Conservation (phyloP, 2,888 invertebrate species). For the Bellardia pandia region DNA sequence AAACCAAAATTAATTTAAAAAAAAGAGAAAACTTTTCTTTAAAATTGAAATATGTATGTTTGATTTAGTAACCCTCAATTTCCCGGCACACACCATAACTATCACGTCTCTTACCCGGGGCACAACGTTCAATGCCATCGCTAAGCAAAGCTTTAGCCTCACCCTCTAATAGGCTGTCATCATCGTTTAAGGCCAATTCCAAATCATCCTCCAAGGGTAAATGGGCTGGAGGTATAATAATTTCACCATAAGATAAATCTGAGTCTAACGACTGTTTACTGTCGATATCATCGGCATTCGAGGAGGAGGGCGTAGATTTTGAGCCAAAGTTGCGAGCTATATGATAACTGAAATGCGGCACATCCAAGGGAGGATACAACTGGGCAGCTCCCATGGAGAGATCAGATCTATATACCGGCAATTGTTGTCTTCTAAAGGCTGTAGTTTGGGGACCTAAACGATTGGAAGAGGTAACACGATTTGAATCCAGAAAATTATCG, state of each 20-base stretch:
- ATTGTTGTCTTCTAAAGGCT: conserved; percentile 32
- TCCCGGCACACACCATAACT: conserved; percentile 87
- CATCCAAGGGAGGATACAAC: conserved; percentile 80
- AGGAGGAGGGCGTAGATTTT: conserved; percentile 12
- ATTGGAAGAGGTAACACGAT: conserved; percentile 75
- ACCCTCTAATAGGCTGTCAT: conserved; percentile 67
- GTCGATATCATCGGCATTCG: conserved; percentile 54
- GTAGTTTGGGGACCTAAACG: conserved; percentile 39
- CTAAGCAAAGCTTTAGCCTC: conserved; percentile 86
- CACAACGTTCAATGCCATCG: conserved; percentile 89
- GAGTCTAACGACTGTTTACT: conserved; percentile 68
- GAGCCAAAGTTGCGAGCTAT: conserved; percentile 70
- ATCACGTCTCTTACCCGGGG: conserved; percentile 89
- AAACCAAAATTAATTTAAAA: no score
- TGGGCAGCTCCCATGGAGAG: conserved; percentile 74
- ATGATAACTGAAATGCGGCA: conserved; percentile 75
- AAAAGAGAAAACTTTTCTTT: no score
- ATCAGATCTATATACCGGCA: conserved; percentile 79
- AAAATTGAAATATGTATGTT: no score
- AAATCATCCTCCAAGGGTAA: conserved; percentile 80
- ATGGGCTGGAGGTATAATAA: conserved; percentile 72
- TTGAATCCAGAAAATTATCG: conserved; percentile 78
- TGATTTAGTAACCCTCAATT: conserved; percentile 79
- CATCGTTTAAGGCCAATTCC: conserved; percentile 77
- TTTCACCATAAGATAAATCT: conserved; percentile 69